A percentile compares a stretch with the other conserved stretches of the same genome.
Conservation (phyloP, 2,888 invertebrate species). For the Erebia aethiops region DNA sequence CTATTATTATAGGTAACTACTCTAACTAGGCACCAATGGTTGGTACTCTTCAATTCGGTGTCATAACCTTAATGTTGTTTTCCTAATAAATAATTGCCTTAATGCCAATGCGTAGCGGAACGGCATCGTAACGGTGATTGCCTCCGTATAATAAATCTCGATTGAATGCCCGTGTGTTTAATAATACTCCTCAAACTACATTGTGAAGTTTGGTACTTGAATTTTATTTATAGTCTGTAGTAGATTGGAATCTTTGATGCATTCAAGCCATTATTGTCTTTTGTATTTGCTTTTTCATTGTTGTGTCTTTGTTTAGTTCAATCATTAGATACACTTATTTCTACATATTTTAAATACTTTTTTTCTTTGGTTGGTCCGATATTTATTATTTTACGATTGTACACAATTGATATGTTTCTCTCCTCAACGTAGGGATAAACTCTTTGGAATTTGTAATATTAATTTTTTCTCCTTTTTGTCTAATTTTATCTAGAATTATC, state of each 20-base stretch:
- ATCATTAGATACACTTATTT: not conserved
- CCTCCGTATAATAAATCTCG: conserved; percentile 9
- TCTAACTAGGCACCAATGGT: not conserved
- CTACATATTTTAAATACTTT: not conserved
- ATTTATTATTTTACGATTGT: not conserved
- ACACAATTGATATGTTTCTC: no score
- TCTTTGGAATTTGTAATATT: no score
- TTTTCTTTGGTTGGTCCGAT: not conserved
- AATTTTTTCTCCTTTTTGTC: no score
- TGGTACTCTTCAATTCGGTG: not conserved
- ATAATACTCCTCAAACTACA: conserved; percentile 6
- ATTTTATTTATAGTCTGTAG: not conserved
- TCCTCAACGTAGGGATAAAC: no score
- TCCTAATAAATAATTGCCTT: conserved; percentile 8
- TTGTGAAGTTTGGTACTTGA: conserved; percentile 4
- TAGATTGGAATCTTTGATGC: not conserved
- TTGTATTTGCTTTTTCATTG: not conserved
- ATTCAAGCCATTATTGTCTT: not conserved
- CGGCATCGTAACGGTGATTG: conserved; percentile 12
- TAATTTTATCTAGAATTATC: no score
- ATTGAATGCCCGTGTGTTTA: conserved; percentile 15
- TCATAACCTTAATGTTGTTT: conserved; percentile 12
- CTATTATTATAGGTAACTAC: not conserved
- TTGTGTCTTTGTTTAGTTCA: not conserved
- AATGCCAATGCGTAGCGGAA: conserved; percentile 10